Percentiles rank a stretch among this genome's conserved stretches.
These are phyloP conservation scores for Botia almorhae DNA, from an alignment of 2,797 vertebrate species.

Conservation along the genomic window DNA sequence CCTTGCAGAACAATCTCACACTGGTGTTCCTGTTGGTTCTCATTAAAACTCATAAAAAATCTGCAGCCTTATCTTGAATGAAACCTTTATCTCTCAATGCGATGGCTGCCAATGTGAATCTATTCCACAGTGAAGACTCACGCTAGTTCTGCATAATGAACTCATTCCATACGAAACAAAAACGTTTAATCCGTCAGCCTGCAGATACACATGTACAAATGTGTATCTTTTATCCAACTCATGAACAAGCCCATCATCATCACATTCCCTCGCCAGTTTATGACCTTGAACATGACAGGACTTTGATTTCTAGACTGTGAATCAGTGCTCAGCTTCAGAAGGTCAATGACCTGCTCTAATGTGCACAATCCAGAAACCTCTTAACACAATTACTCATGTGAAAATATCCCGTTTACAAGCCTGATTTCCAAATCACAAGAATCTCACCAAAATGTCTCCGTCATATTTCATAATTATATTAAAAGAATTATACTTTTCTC, in stretches of 20 bases:
- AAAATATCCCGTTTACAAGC: not conserved
- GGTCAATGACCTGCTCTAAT: not conserved
- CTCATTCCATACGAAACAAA: not conserved
- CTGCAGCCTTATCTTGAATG: not conserved
- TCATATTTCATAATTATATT: too few species aligned
- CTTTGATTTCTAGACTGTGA: slow-evolving; percentile 32
- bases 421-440: not conserved
- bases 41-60: not conserved
- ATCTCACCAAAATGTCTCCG: too few species aligned
- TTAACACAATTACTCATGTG: not conserved
- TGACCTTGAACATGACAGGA: slow-evolving; percentile 14
- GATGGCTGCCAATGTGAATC: not conserved
- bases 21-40: not conserved
- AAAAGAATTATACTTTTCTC: too few species aligned
- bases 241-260: not conserved
- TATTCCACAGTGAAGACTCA: not conserved
- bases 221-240: not conserved
- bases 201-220: not conserved
- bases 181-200: not conserved
- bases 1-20: too few species aligned
- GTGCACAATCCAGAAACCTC: not conserved
- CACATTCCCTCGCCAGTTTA: too few species aligned
- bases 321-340: not conserved
- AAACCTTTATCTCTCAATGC: not conserved
- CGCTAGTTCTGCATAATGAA: not conserved